phyloP scores from a whole-genome alignment of 2,888 invertebrate species.

The Silvanus unidentatus region DNA sequence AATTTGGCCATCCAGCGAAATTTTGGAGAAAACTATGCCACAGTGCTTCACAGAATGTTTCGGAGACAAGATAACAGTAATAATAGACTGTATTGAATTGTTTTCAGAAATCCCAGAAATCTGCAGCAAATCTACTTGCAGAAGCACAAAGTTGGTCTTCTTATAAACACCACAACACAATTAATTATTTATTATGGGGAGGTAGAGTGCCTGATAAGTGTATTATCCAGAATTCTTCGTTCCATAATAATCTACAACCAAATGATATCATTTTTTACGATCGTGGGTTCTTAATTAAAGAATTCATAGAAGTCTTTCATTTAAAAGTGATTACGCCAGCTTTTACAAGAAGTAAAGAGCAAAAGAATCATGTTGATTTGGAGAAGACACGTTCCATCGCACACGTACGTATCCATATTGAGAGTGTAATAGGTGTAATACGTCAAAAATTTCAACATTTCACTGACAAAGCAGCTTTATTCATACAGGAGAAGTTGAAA shows the following conservation, averaged over 20 bases:
- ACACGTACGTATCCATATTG: constrained; percentile 5
- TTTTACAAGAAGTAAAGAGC: constrained; percentile 9
- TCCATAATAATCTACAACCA: constrained; percentile 4
- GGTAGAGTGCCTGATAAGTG: not conserved
- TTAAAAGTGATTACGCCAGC: constrained; percentile 7
- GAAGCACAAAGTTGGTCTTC: not conserved
- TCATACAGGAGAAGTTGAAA: constrained; percentile 1
- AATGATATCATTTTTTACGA: not conserved
- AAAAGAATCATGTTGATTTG: constrained; percentile 2
- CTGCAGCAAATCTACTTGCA: not conserved
- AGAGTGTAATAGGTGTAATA: constrained; percentile 11
- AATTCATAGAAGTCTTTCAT: constrained; percentile 1
- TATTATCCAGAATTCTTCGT: not conserved
- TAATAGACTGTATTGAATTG: not conserved
- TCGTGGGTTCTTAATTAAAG: constrained; percentile 8
- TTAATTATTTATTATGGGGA: not conserved
- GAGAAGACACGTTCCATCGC: constrained; percentile 6
- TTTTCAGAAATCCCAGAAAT: not conserved
- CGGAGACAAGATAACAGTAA: not conserved
- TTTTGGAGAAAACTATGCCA: too few species aligned
- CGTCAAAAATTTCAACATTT: constrained; percentile 12
- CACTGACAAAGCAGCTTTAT: constrained; percentile 9
- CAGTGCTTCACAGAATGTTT: not conserved
- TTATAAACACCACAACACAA: not conserved
- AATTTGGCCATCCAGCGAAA: not conserved